These are phyloP conservation scores for Drosophila virilis DNA, from an alignment of 1,140 invertebrate species.

Conservation along the genomic window DNA sequence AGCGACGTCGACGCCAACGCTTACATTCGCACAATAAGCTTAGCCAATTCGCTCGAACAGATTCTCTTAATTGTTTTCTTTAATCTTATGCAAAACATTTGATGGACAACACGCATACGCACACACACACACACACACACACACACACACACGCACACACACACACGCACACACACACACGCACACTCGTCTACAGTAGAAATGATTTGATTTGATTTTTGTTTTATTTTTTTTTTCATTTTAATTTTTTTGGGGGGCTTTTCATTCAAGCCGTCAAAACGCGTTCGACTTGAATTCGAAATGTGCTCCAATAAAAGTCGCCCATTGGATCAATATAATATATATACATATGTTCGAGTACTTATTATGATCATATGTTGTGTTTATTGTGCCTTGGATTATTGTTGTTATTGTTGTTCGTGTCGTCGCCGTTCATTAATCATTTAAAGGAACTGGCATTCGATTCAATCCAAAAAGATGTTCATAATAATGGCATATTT, in stretches of 20 bases:
- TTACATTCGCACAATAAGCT: slow-evolving; percentile 70
- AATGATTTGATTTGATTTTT: slow-evolving; percentile 48
- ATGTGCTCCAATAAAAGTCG: slow-evolving; percentile 61
- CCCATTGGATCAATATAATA: slow-evolving; percentile 35
- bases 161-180: slow-evolving; percentile 30
- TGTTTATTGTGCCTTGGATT: slow-evolving; percentile 18
- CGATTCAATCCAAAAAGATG: slow-evolving; percentile 48
- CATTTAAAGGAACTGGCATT: slow-evolving; percentile 73
- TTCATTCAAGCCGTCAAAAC: slow-evolving; percentile 45
- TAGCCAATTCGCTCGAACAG: slow-evolving; percentile 69
- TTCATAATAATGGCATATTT: slow-evolving; percentile 61
- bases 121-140: slow-evolving; percentile 12
- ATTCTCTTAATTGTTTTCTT: slow-evolving; percentile 82
- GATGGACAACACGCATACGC: slow-evolving; percentile 71
- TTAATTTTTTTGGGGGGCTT: neutral
- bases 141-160: slow-evolving; percentile 10
- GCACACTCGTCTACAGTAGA: slow-evolving; percentile 6
- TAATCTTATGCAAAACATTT: slow-evolving; percentile 81
- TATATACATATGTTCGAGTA: slow-evolving; percentile 9
- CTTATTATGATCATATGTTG: slow-evolving; percentile 17
- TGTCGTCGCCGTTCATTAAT: slow-evolving; percentile 66
- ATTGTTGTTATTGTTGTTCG: slow-evolving; percentile 45
- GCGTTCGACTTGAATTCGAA: slow-evolving; percentile 56
- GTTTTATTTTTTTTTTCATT: slow-evolving; percentile 12
- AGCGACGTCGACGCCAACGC: slow-evolving; percentile 28